Percentiles rank a stretch among this genome's conserved stretches.
Conservation (phyloP, 2,888 invertebrate genomes). For the Euspilapteryx auroguttella region DNA sequence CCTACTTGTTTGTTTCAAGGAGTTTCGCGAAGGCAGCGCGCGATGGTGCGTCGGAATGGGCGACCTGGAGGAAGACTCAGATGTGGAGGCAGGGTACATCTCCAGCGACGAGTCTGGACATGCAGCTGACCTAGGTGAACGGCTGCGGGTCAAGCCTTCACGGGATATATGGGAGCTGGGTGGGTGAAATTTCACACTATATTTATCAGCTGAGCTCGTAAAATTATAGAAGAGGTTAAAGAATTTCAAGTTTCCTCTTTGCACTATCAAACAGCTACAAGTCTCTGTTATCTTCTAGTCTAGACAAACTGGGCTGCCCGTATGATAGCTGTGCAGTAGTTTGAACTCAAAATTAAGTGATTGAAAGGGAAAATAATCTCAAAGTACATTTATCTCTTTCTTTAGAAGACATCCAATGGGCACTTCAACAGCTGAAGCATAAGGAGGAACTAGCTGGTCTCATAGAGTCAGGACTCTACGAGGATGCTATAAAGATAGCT, state of each 20-base stretch:
- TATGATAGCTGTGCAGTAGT: no score
- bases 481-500: slow-evolving; percentile 33
- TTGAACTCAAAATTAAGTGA: no score
- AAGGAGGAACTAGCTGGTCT: slow-evolving; percentile 40
- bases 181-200: slow-evolving; percentile 10
- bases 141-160: slow-evolving; percentile 40
- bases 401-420: slow-evolving; percentile 40
- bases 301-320: no score
- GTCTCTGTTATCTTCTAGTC: no score
- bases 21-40: slow-evolving; percentile 30
- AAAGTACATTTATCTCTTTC: no score
- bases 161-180: slow-evolving; percentile 52
- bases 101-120: slow-evolving; percentile 60
- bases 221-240: no score
- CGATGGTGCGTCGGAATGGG: slow-evolving; percentile 43
- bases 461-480: slow-evolving; percentile 39
- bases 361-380: no score
- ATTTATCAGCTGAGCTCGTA: no score
- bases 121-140: slow-evolving; percentile 43
- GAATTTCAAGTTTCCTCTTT: no score
- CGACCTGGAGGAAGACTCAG: slow-evolving; percentile 33
- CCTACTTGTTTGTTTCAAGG: no score
- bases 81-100: slow-evolving; percentile 36
- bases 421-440: slow-evolving; percentile 36
- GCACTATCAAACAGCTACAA: no score